Percentiles rank a stretch among this genome's conserved stretches.
phyloP scores from a whole-genome alignment of 2,113 vertebrate species.

The Chitala chitala region DNA sequence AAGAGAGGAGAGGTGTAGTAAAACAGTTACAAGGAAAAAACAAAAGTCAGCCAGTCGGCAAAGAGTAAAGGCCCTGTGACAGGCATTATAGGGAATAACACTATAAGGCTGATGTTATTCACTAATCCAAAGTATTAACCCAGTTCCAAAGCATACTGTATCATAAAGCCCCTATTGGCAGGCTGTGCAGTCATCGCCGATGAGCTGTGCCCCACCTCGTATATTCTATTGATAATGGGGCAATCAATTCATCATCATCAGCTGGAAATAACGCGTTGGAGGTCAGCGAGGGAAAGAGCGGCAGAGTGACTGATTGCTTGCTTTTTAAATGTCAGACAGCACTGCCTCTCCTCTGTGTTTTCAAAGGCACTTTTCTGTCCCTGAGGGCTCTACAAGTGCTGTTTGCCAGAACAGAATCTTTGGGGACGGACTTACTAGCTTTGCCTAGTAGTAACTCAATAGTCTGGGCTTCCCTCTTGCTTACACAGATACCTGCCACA shows the following conservation, averaged over 20 bases:
- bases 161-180: neutral
- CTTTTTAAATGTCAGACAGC: neutral
- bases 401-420: neutral
- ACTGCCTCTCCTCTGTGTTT: neutral
- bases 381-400: neutral
- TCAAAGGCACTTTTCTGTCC: neutral
- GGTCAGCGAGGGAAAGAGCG: neutral
- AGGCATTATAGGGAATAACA: too few relatives aligned
- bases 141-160: neutral
- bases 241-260: neutral
- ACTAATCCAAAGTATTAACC: neutral
- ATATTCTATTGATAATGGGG: too few relatives aligned
- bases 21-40: neutral
- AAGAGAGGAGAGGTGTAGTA: constrained; percentile 12
- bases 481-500: neutral
- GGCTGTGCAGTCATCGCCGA: too few relatives aligned
- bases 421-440: neutral
- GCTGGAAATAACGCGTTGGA: neutral
- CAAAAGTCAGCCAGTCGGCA: too few relatives aligned
- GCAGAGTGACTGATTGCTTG: neutral
- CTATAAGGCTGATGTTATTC: neutral
- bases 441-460: neutral
- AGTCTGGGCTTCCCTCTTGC: neutral
- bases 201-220: too few relatives aligned
- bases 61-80: too few relatives aligned